Conservation (phyloP, 1,140 invertebrate genomes). For the Streblospio benedicti region DNA sequence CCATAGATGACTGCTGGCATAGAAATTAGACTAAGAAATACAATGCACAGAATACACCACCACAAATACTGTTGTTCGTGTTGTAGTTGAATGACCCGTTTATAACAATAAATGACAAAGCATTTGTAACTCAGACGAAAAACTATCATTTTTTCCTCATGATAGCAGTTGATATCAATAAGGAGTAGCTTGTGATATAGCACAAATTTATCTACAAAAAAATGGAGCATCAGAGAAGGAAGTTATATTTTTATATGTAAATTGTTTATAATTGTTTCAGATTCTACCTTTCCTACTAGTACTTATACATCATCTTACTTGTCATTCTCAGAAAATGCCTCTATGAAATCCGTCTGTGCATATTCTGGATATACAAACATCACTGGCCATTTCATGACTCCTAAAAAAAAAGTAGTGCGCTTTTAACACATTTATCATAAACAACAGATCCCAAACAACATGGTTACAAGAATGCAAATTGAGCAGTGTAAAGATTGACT, state of each 20-base stretch:
- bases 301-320: conserved; percentile 48
- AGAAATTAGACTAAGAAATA: neutral
- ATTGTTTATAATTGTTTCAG: neutral
- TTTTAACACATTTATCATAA: too few relatives aligned
- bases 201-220: neutral
- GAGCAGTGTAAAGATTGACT: too few relatives aligned
- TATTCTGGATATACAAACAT: conserved; percentile 73
- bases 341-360: conserved; percentile 48
- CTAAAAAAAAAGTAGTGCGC: too few relatives aligned
- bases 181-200: neutral
- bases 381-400: conserved; percentile 65
- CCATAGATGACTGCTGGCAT: neutral
- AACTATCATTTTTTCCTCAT: neutral
- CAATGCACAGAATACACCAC: too few relatives aligned
- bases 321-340: conserved; percentile 61
- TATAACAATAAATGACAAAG: neutral
- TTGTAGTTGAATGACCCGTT: neutral
- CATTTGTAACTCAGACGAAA: neutral
- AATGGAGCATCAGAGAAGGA: neutral
- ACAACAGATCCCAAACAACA: too few relatives aligned
- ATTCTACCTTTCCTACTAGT: neutral
- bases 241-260: neutral
- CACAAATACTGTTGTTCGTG: too few relatives aligned
- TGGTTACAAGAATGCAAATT: too few relatives aligned
- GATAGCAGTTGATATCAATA: neutral